A percentile compares a stretch with the other conserved stretches of the same genome.
Conservation (phyloP, 37 sponge, comb jelly and placozoan genomes). For the Ianthella basta region DNA sequence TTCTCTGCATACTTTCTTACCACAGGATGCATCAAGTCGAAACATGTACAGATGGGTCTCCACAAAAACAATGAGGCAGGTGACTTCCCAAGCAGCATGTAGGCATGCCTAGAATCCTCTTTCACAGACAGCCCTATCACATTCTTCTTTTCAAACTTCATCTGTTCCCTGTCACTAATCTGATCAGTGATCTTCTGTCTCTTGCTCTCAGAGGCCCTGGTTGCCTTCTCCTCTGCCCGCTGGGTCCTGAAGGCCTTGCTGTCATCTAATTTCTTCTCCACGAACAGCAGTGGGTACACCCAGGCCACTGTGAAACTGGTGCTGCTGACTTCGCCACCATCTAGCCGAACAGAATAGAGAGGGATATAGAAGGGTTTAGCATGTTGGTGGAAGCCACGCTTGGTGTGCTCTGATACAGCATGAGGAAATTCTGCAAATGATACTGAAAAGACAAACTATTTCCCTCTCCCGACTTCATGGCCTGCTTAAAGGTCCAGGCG, state of each 20-base stretch:
- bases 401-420: no score
- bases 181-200: constrained; percentile 56
- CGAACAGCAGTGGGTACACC: constrained; percentile 71
- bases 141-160: constrained; percentile 64
- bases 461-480: background rate
- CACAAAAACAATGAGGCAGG: no score
- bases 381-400: background rate
- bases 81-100: no score
- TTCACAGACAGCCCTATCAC: background rate
- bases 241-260: constrained; percentile 53
- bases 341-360: constrained; percentile 55
- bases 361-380: constrained; percentile 59
- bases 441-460: no score
- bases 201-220: background rate
- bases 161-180: constrained; percentile 40
- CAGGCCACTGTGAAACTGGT: constrained; percentile 61
- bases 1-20: no score
- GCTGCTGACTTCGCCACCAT: constrained; percentile 71
- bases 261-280: constrained; percentile 70
- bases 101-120: background rate
- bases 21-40: no score
- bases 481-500: constrained; percentile 2
- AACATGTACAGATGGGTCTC: no score
- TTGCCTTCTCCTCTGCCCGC: constrained; percentile 55
- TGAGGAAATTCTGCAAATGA: no score